Evolutionary conservation across 1,140 invertebrate species (phyloP).

Genomic region (Zaprionus tsacasi): DNA sequence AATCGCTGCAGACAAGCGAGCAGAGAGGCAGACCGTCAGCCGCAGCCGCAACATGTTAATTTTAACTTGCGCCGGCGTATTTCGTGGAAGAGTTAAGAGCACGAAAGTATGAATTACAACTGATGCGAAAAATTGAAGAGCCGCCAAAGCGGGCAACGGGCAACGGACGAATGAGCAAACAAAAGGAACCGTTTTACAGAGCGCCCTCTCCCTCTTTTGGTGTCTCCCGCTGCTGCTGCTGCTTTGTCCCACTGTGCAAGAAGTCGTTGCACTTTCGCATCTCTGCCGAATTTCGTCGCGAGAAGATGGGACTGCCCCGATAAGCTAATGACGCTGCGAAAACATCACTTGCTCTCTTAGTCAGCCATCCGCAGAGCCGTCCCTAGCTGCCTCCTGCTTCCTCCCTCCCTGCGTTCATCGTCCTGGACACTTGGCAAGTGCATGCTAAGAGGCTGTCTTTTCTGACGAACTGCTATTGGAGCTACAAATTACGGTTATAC

Average conservation of each 20-base stretch:
- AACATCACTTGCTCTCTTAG: conserved; percentile 44
- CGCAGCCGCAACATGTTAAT: conserved; percentile 75
- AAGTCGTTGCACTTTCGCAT: conserved; percentile 76
- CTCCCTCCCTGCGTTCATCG: background rate
- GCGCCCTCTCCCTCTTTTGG: conserved; percentile 1
- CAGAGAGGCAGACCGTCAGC: conserved; percentile 23
- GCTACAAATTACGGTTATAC: conserved; percentile 77
- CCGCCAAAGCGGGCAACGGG: conserved; percentile 55
- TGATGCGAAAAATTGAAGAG: conserved; percentile 79
- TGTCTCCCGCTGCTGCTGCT: conserved; percentile 12
- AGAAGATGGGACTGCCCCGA: conserved; percentile 66
- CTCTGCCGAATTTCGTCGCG: conserved; percentile 34
- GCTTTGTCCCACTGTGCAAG: conserved; percentile 16
- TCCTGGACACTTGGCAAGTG: conserved; percentile 63
- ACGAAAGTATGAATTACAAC: conserved; percentile 79
- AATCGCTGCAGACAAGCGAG: conserved; percentile 58
- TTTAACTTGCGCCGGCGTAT: conserved; percentile 68
- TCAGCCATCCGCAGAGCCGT: conserved; percentile 71
- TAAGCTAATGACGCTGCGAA: conserved; percentile 68
- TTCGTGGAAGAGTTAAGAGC: conserved; percentile 75
- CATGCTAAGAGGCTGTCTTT: conserved; percentile 65
- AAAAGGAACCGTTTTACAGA: conserved; percentile 66
- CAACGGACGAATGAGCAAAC: conserved; percentile 72
- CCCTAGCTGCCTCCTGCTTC: background rate
- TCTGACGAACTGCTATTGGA: conserved; percentile 75